Percentiles rank a stretch among this genome's conserved stretches.
phyloP scores from a whole-genome alignment of 1,140 invertebrate genomes.

The Bombus sylvicola region DNA sequence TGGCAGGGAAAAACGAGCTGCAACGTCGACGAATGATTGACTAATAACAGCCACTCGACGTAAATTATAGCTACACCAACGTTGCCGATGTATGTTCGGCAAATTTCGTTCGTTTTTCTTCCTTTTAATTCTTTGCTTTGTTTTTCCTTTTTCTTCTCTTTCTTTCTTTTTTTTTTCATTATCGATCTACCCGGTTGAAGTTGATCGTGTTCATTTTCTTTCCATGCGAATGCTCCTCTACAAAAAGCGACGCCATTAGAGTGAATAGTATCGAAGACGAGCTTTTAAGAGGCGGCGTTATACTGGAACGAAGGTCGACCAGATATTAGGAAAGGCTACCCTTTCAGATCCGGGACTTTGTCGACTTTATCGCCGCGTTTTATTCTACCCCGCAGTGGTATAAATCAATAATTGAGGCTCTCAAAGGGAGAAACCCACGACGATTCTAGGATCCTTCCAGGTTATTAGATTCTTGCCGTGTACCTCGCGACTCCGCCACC shows the following conservation, averaged over 20 bases:
- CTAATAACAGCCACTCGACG: no score
- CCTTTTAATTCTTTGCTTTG: not conserved
- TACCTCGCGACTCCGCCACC: no score
- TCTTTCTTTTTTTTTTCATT: not conserved
- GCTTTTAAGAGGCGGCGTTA: conserved; percentile 16
- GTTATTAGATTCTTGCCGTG: not conserved
- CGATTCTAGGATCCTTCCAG: not conserved
- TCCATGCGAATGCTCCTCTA: not conserved
- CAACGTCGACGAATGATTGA: no score
- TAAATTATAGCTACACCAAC: no score
- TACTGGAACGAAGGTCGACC: conserved; percentile 5
- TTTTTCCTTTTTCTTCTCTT: not conserved
- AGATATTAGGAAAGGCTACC: conserved; percentile 6
- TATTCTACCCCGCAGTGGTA: conserved; percentile 1
- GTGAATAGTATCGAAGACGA: conserved; percentile 4
- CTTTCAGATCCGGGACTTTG: not conserved
- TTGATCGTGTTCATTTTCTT: conserved; percentile 3
- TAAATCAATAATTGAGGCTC: conserved; percentile 8
- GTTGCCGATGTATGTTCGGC: no score
- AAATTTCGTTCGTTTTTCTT: not conserved
- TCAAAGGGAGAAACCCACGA: not conserved
- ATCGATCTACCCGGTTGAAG: not conserved
- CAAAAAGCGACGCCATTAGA: conserved; percentile 15
- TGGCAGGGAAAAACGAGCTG: no score
- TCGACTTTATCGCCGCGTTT: not conserved